Evolutionary conservation across 2,797 vertebrate species (phyloP), one percentile per base, ranked within the genome.

Genomic region (Lophotriccus pileatus): DNA sequence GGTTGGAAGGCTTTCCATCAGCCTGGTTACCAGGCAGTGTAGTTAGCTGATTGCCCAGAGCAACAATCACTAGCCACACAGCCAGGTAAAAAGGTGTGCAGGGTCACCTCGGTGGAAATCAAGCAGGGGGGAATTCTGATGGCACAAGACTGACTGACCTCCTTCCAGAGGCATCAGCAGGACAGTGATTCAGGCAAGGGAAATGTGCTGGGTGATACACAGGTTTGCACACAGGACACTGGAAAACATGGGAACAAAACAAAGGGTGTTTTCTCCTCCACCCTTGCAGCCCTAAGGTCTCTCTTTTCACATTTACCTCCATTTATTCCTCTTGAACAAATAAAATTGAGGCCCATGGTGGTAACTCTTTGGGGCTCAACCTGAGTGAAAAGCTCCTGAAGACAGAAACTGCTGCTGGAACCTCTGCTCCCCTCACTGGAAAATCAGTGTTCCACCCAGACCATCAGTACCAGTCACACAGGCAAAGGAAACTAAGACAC

Each of bases 31-130:
- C 90, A 98, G 98, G 98, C 98, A 99, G 98, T 99, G 98, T 98
- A 98, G 98, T 98, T 99, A 98, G 98, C 98, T 98, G 98, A 98
- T 98, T 99, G 98, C 98, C 95, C 55, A 86, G 73, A 86, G 41
- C 44, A 96, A 94, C 98, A 99, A 98, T 99, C 98, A 98, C 98
- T 99, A 99, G 97, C 98, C 97, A 98, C 98, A 98, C 98, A 82
- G 98, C 98, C 98, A 98, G 97, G 98, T 96, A 94, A 98, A 98
- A 84, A 95, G 98, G 98, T 85, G 92, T 95, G 96, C 27, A 59
- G 44, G 6, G 2, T 47, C 19, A 32, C 6, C 79, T 46, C 37
- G 12, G 0, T 12, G 47, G 68, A 52, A 74, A 30, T 9, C 9
- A 19, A 47, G 16, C 36, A 37, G 5, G 1, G 0, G 1, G 68